Evolutionary conservation across 2,888 invertebrate genomes (phyloP).

Genomic region (Helobdella robusta): DNA sequence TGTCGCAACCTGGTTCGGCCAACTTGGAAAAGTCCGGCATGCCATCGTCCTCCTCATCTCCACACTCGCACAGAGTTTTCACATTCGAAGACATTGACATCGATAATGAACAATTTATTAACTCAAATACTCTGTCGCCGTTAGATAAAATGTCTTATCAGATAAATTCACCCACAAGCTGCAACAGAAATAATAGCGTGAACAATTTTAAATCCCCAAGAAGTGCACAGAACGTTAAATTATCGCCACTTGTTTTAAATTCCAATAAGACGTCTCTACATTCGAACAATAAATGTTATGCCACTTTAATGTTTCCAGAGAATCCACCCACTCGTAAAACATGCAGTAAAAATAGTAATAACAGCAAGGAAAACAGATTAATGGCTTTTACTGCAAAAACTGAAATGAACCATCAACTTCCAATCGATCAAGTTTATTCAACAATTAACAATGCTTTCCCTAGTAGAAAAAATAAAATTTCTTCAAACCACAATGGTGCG

Average conservation of each 20-base stretch:
- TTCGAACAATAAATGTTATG: constrained; percentile 6
- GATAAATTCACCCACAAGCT: too few species aligned
- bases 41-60: background rate
- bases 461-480: too few species aligned
- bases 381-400: background rate
- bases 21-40: background rate
- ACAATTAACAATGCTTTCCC: too few species aligned
- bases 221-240: background rate
- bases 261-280: background rate
- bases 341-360: background rate
- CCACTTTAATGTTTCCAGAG: constrained; percentile 15
- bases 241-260: background rate
- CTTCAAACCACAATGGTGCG: background rate
- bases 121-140: background rate
- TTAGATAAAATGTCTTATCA: background rate
- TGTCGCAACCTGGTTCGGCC: constrained; percentile 13
- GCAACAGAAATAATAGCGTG: too few species aligned
- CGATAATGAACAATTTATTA: background rate
- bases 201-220: background rate
- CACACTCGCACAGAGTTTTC: constrained; percentile 11
- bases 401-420: too few species aligned
- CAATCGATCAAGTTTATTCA: too few species aligned
- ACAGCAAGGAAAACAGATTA: background rate
- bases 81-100: constrained; percentile 19
- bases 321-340: too few species aligned